Evolutionary conservation across 2,888 invertebrate species (phyloP), one percentile per base, ranked within the genome.

Genomic region (Napeogenes inachia): DNA sequence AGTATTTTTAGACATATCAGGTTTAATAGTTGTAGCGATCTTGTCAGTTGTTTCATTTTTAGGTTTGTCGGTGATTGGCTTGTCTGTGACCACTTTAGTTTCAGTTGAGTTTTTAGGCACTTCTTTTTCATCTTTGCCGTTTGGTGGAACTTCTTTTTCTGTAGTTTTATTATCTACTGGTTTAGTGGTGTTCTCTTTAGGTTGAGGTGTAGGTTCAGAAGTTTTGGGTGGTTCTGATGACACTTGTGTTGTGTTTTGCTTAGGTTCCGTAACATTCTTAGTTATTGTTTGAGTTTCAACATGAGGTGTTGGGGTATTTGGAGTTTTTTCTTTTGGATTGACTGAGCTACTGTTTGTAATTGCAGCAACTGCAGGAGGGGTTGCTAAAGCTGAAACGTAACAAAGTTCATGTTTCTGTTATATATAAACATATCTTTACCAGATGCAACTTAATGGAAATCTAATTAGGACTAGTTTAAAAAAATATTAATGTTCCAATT

Each of bases 1-100:
- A 13, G 73, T 72, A 4, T 79, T 56, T 63, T 70, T 77, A 0
- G 64, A 13, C 0, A 70, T 63, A 4, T 64, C 59, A 55, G 74
- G 73, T 32, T 66, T 60, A 10, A 66, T 57, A 6, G 70, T 67
- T 5, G 77, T 68, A 0, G 63, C 66, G 21, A 63, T 67, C 60
- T 56, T 62, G 5, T 57, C 62, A 12, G 50, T 50, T 50, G 64
- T 72, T 38, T 67, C 75, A 65, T 62, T 54, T 12, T 61, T 71
- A 13, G 71, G 59, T 50, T 67, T 71, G 35, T 64, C 62, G 62
- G 70, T 70, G 8, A 45, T 60, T 13, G 32, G 32, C 56, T 65
- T 64, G n/a, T 59, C 56, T 56, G 60, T 59, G 8, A 56, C 13
- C 10, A 13, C 35, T 57, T 57, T 59, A 54, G 42, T 54, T 13